Evolutionary conservation across 37 sponge, comb jelly and placozoan genomes (phyloP).

Genomic region (Beroe forskalii): DNA sequence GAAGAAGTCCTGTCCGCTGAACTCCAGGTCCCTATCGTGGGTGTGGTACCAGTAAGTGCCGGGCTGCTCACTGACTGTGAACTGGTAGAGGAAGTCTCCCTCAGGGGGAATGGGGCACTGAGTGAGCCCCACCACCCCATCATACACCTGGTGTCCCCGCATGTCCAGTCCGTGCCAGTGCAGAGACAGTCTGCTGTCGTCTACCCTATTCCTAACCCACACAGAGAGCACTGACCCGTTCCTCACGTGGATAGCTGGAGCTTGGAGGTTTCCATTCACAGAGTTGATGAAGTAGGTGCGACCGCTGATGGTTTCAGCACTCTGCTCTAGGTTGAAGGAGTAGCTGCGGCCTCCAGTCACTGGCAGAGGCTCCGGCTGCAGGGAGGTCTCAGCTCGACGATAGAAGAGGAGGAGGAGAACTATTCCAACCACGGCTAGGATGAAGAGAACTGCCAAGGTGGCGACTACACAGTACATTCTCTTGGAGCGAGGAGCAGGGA

Average conservation of each 20-base stretch:
- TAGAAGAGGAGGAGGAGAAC: too few species aligned
- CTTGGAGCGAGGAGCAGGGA: too few species aligned
- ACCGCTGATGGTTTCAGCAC: constrained; percentile 76
- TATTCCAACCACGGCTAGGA: too few species aligned
- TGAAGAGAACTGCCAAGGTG: too few species aligned
- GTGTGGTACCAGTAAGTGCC: constrained; percentile 89
- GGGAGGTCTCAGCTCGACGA: too few species aligned
- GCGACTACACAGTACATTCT: too few species aligned
- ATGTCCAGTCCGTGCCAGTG: constrained; percentile 42
- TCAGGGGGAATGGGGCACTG: constrained; percentile 81
- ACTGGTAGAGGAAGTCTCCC: constrained; percentile 68
- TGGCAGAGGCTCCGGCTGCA: too few species aligned
- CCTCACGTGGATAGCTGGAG: neutral
- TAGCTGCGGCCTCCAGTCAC: too few species aligned
- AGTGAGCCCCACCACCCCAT: constrained; percentile 70
- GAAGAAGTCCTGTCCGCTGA: constrained; percentile 74
- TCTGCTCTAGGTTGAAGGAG: constrained; percentile 74
- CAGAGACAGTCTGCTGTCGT: neutral
- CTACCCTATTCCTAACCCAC: neutral
- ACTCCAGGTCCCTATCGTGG: constrained; percentile 69
- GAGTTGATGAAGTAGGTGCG: neutral
- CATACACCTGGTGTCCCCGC: neutral
- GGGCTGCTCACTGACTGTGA: constrained; percentile 67
- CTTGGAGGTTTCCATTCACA: neutral
- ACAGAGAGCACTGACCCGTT: neutral